These are phyloP conservation scores for Macheiramphus alcinus DNA, from an alignment of 2,113 vertebrate species.

Conservation along the genomic window DNA sequence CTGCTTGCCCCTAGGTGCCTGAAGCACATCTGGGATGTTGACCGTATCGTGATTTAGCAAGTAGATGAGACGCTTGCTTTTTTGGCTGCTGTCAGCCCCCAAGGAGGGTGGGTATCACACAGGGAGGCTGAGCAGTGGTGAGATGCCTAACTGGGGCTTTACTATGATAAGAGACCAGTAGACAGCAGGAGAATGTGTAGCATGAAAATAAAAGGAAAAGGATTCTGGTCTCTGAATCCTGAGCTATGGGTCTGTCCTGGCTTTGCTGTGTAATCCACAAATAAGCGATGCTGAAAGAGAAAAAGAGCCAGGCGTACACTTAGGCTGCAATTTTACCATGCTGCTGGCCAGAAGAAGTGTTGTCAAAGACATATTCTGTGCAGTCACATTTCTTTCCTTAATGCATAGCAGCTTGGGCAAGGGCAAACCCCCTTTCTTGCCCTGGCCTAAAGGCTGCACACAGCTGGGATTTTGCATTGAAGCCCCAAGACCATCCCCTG, in stretches of 20 bases:
- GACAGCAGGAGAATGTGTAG: background rate
- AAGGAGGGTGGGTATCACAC: background rate
- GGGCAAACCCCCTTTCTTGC: background rate
- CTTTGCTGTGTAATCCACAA: background rate
- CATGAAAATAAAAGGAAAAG: background rate
- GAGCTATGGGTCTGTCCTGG: background rate
- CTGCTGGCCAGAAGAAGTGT: background rate
- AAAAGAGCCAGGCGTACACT: background rate
- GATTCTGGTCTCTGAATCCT: background rate
- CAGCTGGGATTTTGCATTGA: background rate
- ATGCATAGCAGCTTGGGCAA: background rate
- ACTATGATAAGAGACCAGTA: background rate
- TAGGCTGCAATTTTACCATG: background rate
- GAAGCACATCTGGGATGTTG: background rate
- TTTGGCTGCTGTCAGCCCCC: background rate
- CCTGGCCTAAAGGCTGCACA: background rate
- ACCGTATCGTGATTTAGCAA: background rate
- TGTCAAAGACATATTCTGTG: background rate
- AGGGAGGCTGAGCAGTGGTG: background rate
- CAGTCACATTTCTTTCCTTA: background rate
- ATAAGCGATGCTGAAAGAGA: background rate
- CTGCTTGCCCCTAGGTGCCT: background rate
- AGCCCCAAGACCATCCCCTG: background rate
- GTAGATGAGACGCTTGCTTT: background rate
- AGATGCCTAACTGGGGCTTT: background rate